Percentiles rank a stretch among this genome's conserved stretches.
These are phyloP conservation scores for Erebia epiphron DNA, from an alignment of 2,888 invertebrate species.

Conservation along the genomic window DNA sequence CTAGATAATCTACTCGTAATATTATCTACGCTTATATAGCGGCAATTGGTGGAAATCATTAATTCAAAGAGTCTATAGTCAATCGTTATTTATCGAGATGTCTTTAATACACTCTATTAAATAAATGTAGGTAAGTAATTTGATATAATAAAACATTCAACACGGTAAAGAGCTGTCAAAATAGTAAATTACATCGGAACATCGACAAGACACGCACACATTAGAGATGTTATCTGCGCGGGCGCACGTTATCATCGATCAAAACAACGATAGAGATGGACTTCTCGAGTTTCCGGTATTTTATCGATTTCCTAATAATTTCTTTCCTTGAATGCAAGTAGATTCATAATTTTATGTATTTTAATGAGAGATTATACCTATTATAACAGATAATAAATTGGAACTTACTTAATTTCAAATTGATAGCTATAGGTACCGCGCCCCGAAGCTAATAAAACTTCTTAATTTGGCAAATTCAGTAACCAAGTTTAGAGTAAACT, in stretches of 20 bases:
- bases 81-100: too few species aligned
- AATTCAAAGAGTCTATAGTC: neutral
- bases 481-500: too few species aligned
- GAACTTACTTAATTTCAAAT: too few species aligned
- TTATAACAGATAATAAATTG: too few species aligned
- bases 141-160: neutral
- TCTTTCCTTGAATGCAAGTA: neutral
- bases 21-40: neutral
- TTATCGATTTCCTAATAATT: slow-evolving; percentile 5
- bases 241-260: slow-evolving; percentile 51
- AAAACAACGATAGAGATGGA: slow-evolving; percentile 36
- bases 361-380: too few species aligned
- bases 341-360: neutral
- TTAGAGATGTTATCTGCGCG: slow-evolving; percentile 53
- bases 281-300: neutral
- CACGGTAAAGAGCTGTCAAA: slow-evolving; percentile 2
- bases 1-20: too few species aligned
- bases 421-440: too few species aligned
- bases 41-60: neutral
- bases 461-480: too few species aligned
- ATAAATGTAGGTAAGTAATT: neutral
- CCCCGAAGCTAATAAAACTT: too few species aligned
- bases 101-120: too few species aligned
- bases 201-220: slow-evolving; percentile 26
- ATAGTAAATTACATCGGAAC: slow-evolving; percentile 17